Conservation (phyloP, 2,113 vertebrate species). For the Phyllopteryx taeniolatus region DNA sequence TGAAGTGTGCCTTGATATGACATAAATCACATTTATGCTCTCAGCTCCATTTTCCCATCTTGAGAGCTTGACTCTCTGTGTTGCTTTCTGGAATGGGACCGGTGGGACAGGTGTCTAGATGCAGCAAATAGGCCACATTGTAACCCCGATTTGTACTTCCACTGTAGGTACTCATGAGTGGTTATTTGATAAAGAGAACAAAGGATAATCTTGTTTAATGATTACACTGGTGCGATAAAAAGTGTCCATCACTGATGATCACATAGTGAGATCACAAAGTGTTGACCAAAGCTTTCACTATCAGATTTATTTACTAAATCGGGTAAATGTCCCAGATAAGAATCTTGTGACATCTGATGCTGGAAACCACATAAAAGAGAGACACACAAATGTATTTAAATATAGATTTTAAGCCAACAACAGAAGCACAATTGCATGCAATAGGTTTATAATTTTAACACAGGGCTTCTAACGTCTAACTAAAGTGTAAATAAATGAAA, state of each 20-base stretch:
- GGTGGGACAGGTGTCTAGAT: constrained; percentile 44
- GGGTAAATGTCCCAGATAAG: neutral
- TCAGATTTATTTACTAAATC: neutral
- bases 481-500: too few relatives aligned
- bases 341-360: neutral
- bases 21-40: constrained; percentile 48
- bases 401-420: too few relatives aligned
- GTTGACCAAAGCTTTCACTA: neutral
- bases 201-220: neutral
- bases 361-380: neutral
- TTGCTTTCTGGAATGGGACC: constrained; percentile 28
- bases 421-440: neutral
- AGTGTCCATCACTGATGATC: neutral
- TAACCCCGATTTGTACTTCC: constrained; percentile 7
- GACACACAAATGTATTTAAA: too few relatives aligned
- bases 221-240: neutral
- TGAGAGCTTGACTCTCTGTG: constrained; percentile 29
- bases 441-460: constrained; percentile 22
- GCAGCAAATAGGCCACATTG: constrained; percentile 20
- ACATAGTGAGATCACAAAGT: neutral
- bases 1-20: constrained; percentile 43
- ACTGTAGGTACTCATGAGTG: neutral
- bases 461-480: neutral
- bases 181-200: neutral
- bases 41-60: constrained; percentile 29